Evolutionary conservation across 1,140 invertebrate species (phyloP).

Genomic region (Eumaeus atala): DNA sequence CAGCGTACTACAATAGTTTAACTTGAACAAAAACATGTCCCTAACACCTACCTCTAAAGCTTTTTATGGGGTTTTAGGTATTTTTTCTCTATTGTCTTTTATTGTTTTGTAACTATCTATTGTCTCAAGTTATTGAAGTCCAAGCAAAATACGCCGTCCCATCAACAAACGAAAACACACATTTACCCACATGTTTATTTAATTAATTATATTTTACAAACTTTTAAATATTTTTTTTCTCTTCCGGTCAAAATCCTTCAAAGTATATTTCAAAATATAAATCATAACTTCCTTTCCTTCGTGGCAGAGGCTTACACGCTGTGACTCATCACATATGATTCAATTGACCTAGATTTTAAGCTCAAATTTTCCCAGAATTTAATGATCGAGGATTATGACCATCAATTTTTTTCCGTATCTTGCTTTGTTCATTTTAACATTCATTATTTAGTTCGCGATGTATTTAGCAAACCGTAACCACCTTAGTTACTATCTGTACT

Average conservation of each 20-base stretch:
- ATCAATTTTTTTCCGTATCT: too few relatives aligned
- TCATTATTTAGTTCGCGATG: too few relatives aligned
- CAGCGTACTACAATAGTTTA: background rate
- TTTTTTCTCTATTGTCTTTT: too few relatives aligned
- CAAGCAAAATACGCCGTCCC: background rate
- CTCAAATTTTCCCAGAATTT: background rate
- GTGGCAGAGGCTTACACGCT: background rate
- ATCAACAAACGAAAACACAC: background rate
- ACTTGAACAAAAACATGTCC: too few relatives aligned
- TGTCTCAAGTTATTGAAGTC: too few relatives aligned
- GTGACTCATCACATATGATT: constrained; percentile 4
- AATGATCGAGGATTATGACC: too few relatives aligned
- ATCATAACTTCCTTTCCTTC: constrained; percentile 3
- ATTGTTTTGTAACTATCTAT: too few relatives aligned
- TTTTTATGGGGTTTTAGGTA: too few relatives aligned
- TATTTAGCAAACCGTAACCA: too few relatives aligned
- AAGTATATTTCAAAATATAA: background rate
- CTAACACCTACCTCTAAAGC: too few relatives aligned
- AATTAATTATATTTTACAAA: background rate
- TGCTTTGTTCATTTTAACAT: too few relatives aligned
- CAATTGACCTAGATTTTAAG: constrained; percentile 6
- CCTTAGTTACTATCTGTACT: too few relatives aligned
- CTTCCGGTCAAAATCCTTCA: background rate
- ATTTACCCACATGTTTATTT: background rate
- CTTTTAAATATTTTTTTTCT: background rate